Percentiles rank a stretch among this genome's conserved stretches.
phyloP scores from a whole-genome alignment of 2,888 invertebrate genomes.

The Zaprionus obscuricornis region DNA sequence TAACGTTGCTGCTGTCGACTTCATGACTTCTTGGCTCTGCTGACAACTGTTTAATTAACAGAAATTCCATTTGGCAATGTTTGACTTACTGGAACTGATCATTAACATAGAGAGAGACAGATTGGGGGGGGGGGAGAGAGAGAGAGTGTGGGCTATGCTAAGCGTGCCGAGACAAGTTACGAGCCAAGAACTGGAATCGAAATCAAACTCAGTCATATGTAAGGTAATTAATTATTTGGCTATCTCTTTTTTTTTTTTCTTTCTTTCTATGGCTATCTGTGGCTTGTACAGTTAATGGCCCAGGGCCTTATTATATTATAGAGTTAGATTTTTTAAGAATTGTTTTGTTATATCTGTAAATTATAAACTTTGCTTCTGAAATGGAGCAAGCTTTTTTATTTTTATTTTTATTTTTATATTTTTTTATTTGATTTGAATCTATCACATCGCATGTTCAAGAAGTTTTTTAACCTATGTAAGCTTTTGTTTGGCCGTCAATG shows the following conservation, averaged over 20 bases:
- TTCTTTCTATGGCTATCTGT: slow-evolving; percentile 32
- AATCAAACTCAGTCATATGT: slow-evolving; percentile 35
- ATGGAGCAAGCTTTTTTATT: slow-evolving; percentile 11
- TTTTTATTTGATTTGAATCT: slow-evolving; percentile 21
- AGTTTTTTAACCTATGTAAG: slow-evolving; percentile 27
- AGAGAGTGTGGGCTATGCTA: slow-evolving; percentile 12
- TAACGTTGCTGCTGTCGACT: neutral
- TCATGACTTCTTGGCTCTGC: slow-evolving; percentile 2
- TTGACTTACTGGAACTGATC: slow-evolving; percentile 28
- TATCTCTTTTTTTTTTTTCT: too few relatives aligned
- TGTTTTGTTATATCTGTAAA: slow-evolving; percentile 10
- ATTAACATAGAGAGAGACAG: slow-evolving; percentile 49
- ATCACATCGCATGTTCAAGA: slow-evolving; percentile 54
- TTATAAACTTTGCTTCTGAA: slow-evolving; percentile 22
- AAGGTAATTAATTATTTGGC: slow-evolving; percentile 51
- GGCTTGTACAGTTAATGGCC: slow-evolving; percentile 37
- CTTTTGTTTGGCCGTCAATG: slow-evolving; percentile 33
- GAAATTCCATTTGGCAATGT: slow-evolving; percentile 48
- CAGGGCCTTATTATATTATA: slow-evolving; percentile 13
- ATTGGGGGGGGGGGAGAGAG: too few relatives aligned
- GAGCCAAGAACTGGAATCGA: slow-evolving; percentile 36
- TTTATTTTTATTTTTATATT: slow-evolving; percentile 7
- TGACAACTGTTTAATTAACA: slow-evolving; percentile 57
- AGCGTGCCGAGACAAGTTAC: slow-evolving; percentile 16
- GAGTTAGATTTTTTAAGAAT: too few relatives aligned